These are phyloP conservation scores for Liolophura sinensis DNA, from an alignment of 1,140 invertebrate genomes.

Conservation along the genomic window DNA sequence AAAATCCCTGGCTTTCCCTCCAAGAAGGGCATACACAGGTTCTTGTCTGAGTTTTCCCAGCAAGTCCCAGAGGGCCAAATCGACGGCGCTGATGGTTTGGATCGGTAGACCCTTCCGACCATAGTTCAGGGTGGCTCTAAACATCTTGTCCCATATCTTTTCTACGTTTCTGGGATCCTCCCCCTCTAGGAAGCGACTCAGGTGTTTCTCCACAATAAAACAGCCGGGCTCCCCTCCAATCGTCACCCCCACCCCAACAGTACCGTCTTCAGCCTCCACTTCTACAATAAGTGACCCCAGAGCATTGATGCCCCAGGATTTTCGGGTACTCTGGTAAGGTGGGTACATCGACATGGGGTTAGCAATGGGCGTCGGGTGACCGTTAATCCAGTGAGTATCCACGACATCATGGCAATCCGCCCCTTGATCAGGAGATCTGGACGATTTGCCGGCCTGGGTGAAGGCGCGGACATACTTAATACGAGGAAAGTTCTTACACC, in stretches of 20 bases:
- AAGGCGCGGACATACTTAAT: conserved; percentile 44
- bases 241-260: conserved; percentile 43
- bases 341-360: conserved; percentile 48
- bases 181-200: conserved; percentile 52
- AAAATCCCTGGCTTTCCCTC: conserved; percentile 49
- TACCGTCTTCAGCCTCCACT: conserved; percentile 47
- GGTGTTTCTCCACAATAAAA: conserved; percentile 48
- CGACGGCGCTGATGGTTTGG: conserved; percentile 49
- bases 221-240: conserved; percentile 50
- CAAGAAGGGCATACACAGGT: conserved; percentile 46
- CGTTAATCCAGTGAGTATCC: conserved; percentile 52
- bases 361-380: conserved; percentile 39
- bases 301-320: conserved; percentile 53
- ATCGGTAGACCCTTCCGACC: conserved; percentile 49
- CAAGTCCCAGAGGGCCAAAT: conserved; percentile 50
- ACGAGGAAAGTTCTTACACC: conserved; percentile 23
- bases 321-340: conserved; percentile 39
- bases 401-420: conserved; percentile 51
- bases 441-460: conserved; percentile 17
- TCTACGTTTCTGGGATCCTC: conserved; percentile 51
- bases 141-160: conserved; percentile 54
- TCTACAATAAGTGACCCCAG: conserved; percentile 48
- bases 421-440: conserved; percentile 32
- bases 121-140: conserved; percentile 48
- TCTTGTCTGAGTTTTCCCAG: conserved; percentile 45